Evolutionary conservation across 2,113 vertebrate species (phyloP).

Genomic region (Toxostoma redivivum): DNA sequence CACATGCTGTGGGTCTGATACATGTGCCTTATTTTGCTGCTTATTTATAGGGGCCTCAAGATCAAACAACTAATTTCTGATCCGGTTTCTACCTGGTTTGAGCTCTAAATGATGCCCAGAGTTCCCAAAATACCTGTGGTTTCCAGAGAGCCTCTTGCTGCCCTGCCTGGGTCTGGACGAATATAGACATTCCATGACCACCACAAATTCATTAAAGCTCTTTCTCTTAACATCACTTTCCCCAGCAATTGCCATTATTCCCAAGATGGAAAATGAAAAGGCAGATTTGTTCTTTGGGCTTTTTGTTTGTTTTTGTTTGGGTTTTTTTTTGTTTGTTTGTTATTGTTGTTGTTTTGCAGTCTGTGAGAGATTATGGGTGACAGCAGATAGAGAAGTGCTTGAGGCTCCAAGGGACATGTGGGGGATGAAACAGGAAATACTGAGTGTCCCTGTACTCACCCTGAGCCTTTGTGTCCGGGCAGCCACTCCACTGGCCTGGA

Average conservation of each 20-base stretch:
- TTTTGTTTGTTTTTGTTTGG: too few species aligned
- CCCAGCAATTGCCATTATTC: neutral
- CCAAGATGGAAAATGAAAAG: neutral
- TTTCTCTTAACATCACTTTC: neutral
- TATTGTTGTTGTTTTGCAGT: neutral
- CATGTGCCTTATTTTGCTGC: neutral
- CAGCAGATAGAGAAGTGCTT: neutral
- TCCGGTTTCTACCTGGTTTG: neutral
- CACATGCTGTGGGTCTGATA: neutral
- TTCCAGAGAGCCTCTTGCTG: neutral
- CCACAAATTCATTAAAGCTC: neutral
- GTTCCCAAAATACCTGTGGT: neutral
- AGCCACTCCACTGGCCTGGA: conserved; percentile 91
- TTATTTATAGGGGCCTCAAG: neutral
- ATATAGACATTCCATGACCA: neutral
- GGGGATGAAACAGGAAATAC: neutral
- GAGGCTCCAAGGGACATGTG: neutral
- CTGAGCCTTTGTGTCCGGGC: conserved; percentile 89
- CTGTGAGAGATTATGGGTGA: neutral
- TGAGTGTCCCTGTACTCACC: conserved; percentile 56
- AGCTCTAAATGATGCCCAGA: neutral
- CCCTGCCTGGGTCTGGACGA: neutral
- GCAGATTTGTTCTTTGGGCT: neutral
- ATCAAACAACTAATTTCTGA: neutral
- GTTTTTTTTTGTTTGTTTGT: rapidly evolving